Evolutionary conservation across 2,113 vertebrate genomes (phyloP).

Genomic region (Gavia stellata): DNA sequence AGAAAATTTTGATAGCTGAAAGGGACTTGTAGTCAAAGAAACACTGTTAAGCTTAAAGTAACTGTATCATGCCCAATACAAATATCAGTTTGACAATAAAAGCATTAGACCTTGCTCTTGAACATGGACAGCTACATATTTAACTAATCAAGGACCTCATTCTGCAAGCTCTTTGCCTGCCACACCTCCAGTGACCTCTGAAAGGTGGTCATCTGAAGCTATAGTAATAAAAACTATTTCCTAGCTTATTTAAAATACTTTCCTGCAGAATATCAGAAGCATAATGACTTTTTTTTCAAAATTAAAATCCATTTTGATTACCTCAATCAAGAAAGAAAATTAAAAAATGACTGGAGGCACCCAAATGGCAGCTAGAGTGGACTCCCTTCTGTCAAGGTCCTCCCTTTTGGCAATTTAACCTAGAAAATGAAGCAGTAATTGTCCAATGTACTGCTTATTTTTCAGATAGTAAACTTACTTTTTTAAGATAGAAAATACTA

Average conservation of each 20-base stretch:
- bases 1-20: background rate
- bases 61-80: background rate
- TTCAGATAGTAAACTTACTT: background rate
- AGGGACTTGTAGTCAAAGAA: background rate
- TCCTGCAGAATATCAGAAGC: background rate
- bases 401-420: background rate
- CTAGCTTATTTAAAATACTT: background rate
- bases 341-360: rapidly evolving
- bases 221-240: background rate
- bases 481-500: background rate
- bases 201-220: background rate
- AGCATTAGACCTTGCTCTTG: background rate
- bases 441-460: background rate
- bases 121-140: background rate
- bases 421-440: background rate
- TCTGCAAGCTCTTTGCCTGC: background rate
- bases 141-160: background rate
- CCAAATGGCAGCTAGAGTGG: background rate
- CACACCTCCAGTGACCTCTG: background rate
- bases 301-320: background rate
- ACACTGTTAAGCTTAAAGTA: background rate
- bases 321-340: background rate
- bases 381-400: background rate
- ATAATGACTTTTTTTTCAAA: background rate
- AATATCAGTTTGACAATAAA: background rate